These are phyloP conservation scores for Hoplostethus atlanticus DNA, from an alignment of 2,797 vertebrate species.

Conservation along the genomic window DNA sequence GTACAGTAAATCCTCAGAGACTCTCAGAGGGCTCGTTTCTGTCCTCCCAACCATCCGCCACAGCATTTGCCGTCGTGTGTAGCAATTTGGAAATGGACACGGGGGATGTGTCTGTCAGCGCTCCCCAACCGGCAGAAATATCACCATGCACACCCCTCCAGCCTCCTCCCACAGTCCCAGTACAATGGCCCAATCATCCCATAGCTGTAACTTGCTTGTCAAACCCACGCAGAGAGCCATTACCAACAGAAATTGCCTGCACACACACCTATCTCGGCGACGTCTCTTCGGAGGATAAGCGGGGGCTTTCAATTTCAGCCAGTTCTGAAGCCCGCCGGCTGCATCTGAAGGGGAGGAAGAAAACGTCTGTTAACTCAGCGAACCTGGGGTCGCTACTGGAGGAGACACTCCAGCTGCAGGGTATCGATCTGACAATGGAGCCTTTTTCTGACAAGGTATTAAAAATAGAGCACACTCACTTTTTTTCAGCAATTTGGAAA, in stretches of 20 bases:
- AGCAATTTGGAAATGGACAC: slow-evolving; percentile 17
- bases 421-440: slow-evolving; percentile 86
- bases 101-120: neutral
- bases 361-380: slow-evolving; percentile 71
- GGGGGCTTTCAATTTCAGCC: slow-evolving; percentile 74
- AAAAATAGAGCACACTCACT: neutral
- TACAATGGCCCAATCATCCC: slow-evolving; percentile 82
- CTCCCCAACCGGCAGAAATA: slow-evolving; percentile 52
- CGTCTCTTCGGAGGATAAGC: slow-evolving; percentile 10
- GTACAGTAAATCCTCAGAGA: neutral
- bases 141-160: slow-evolving; percentile 63
- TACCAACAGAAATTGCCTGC: slow-evolving; percentile 67
- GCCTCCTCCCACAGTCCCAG: slow-evolving; percentile 80
- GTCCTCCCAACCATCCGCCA: neutral
- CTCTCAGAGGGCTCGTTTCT: neutral
- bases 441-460: slow-evolving; percentile 86
- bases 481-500: neutral
- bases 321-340: slow-evolving; percentile 83
- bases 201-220: slow-evolving; percentile 61
- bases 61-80: neutral
- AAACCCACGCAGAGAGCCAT: slow-evolving; percentile 46
- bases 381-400: slow-evolving; percentile 83
- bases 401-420: slow-evolving; percentile 84
- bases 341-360: slow-evolving; percentile 80
- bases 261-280: slow-evolving; percentile 49